A percentile compares a stretch with the other conserved stretches of the same genome.
These are phyloP conservation scores for Macrophya alboannulata DNA, from an alignment of 2,888 invertebrate species.

Conservation along the genomic window DNA sequence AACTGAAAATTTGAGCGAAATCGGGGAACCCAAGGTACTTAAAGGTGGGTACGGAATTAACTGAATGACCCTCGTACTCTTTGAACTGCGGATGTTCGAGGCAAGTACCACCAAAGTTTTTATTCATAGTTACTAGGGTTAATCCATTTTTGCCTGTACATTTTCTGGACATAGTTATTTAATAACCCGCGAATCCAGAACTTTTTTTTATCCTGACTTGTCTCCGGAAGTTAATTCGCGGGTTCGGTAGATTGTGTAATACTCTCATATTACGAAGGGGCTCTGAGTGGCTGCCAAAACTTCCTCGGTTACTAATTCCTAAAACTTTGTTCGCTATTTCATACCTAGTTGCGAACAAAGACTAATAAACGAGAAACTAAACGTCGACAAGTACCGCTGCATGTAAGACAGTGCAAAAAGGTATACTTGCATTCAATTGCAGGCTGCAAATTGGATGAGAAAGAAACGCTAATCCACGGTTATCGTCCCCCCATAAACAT, in stretches of 20 bases:
- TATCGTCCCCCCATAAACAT: too few relatives aligned
- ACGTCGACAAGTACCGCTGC: background rate
- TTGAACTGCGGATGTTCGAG: too few relatives aligned
- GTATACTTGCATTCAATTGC: background rate
- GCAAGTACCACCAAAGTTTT: too few relatives aligned
- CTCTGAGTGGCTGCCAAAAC: constrained; percentile 21
- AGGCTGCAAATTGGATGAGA: background rate
- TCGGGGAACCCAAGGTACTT: too few relatives aligned
- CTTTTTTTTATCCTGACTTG: constrained; percentile 26
- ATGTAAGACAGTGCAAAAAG: background rate
- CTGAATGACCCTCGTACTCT: too few relatives aligned
- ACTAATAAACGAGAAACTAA: background rate
- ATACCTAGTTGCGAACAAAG: background rate
- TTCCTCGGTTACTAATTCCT: background rate
- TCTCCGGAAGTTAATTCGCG: background rate
- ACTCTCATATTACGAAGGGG: constrained; percentile 2
- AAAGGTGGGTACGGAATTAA: too few relatives aligned
- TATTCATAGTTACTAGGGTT: background rate
- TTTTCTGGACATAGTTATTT: background rate
- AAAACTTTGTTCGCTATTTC: constrained; percentile 5
- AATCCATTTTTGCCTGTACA: background rate
- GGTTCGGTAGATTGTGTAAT: constrained; percentile 38
- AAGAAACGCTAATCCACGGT: background rate
- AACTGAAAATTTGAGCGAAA: too few relatives aligned
- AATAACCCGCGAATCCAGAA: background rate